Evolutionary conservation across 2,797 vertebrate genomes (phyloP).

Genomic region (Eulemur mongoz): DNA sequence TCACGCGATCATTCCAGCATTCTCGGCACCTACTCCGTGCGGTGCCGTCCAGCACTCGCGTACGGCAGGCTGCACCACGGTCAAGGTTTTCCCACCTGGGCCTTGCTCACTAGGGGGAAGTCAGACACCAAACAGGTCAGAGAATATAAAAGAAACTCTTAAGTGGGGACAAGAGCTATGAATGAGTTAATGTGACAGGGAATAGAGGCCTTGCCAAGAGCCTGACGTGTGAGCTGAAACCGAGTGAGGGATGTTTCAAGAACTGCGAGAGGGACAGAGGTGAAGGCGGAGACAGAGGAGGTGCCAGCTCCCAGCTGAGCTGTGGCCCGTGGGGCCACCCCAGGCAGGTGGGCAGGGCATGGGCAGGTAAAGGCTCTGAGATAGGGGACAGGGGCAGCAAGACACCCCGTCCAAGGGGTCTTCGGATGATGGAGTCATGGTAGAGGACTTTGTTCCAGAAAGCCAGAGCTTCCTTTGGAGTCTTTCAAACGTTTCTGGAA

Average conservation of each 20-base stretch:
- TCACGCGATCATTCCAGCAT: neutral
- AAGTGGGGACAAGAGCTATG: neutral
- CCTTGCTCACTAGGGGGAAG: neutral
- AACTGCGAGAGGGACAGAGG: accelerated
- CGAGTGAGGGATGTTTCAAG: neutral
- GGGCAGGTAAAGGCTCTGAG: neutral
- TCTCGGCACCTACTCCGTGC: accelerated
- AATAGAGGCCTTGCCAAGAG: neutral
- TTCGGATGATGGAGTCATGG: neutral
- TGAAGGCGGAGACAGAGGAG: neutral
- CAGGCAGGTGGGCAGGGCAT: neutral
- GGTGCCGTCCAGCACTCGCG: accelerated
- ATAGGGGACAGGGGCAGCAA: neutral
- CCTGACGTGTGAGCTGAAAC: neutral
- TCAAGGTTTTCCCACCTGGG: neutral
- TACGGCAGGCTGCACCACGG: neutral
- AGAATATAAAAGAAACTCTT: neutral
- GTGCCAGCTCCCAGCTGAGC: accelerated
- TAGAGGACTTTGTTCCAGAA: neutral
- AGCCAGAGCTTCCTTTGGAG: neutral
- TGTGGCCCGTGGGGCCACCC: accelerated
- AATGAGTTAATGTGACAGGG: neutral
- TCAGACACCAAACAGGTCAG: neutral
- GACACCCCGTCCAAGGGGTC: neutral
- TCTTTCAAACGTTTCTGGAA: neutral